These are phyloP conservation scores for Papilio polytes DNA, from an alignment of 1,140 invertebrate genomes.

Conservation along the genomic window DNA sequence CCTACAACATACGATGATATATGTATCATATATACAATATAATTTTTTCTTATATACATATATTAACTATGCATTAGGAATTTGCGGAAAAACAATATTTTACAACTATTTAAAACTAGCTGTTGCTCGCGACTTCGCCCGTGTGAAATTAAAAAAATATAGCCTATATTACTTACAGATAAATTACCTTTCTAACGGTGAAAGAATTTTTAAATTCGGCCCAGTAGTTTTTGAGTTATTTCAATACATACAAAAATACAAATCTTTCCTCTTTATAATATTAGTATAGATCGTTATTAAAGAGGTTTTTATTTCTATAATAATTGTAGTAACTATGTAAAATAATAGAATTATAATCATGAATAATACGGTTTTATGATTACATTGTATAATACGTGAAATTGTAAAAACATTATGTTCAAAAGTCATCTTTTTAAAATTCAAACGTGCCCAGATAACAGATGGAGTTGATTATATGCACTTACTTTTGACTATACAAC, in stretches of 20 bases:
- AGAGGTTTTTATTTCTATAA: too few species aligned
- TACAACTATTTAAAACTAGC: too few species aligned
- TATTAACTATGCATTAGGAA: not conserved
- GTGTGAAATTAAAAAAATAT: too few species aligned
- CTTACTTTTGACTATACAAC: conserved; percentile 54
- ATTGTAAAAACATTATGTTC: conserved; percentile 42
- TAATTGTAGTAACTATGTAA: not conserved
- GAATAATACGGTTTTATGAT: not conserved
- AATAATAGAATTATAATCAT: not conserved
- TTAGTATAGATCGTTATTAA: too few species aligned
- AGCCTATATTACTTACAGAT: too few species aligned
- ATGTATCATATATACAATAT: not conserved
- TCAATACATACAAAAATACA: too few species aligned
- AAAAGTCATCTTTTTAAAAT: conserved; percentile 61
- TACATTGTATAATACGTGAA: conserved; percentile 12
- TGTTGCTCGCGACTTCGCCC: too few species aligned
- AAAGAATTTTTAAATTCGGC: too few species aligned
- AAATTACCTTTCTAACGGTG: too few species aligned
- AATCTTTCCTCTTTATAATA: too few species aligned
- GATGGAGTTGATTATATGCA: conserved; percentile 75
- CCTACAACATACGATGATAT: not conserved
- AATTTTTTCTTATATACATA: not conserved
- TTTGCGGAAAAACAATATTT: not conserved
- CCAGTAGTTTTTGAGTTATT: too few species aligned
- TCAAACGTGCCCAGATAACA: conserved; percentile 74